These are phyloP conservation scores for Sesia apiformis DNA, from an alignment of 2,888 invertebrate species.

Conservation along the genomic window DNA sequence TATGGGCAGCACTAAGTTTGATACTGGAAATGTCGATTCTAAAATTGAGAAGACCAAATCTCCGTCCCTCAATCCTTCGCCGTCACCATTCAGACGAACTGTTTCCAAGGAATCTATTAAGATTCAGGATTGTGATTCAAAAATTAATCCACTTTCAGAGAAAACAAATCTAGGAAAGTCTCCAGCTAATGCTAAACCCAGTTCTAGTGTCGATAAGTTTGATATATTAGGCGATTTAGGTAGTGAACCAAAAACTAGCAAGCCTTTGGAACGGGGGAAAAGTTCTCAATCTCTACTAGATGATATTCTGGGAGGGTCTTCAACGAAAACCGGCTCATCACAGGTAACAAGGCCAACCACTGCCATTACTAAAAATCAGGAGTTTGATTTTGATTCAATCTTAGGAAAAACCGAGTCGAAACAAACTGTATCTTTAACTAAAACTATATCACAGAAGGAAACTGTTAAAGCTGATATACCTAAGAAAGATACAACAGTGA, in stretches of 20 bases:
- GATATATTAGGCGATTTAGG: slow-evolving; percentile 40
- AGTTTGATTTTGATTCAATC: slow-evolving; percentile 50
- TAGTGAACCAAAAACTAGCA: slow-evolving; percentile 23
- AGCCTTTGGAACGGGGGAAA: slow-evolving; percentile 45
- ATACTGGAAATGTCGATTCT: slow-evolving; percentile 31
- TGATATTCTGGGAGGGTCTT: slow-evolving; percentile 70
- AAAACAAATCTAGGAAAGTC: slow-evolving; percentile 29
- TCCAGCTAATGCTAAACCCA: slow-evolving; percentile 38
- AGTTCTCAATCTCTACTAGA: slow-evolving; percentile 64
- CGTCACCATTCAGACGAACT: slow-evolving; percentile 33
- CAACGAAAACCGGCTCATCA: slow-evolving; percentile 30
- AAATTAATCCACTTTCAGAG: slow-evolving; percentile 16
- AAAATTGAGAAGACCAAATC: slow-evolving; percentile 21
- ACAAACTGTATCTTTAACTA: slow-evolving; percentile 15
- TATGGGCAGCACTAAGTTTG: slow-evolving; percentile 18
- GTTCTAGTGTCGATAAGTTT: slow-evolving; percentile 36
- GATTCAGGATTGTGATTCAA: slow-evolving; percentile 22
- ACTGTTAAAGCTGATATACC: slow-evolving; percentile 13
- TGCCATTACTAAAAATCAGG: slow-evolving; percentile 38
- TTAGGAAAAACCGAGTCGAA: slow-evolving; percentile 42
- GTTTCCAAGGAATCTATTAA: slow-evolving; percentile 43
- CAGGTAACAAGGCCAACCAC: slow-evolving; percentile 28
- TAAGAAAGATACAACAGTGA: slow-evolving; percentile 24
- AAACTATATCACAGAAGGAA: slow-evolving; percentile 9
- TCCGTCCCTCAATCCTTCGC: slow-evolving; percentile 2